Base-by-base conservation (phyloP, 2,797 vertebrate genomes). In the Petrocephalus schoutedeni region DNA sequence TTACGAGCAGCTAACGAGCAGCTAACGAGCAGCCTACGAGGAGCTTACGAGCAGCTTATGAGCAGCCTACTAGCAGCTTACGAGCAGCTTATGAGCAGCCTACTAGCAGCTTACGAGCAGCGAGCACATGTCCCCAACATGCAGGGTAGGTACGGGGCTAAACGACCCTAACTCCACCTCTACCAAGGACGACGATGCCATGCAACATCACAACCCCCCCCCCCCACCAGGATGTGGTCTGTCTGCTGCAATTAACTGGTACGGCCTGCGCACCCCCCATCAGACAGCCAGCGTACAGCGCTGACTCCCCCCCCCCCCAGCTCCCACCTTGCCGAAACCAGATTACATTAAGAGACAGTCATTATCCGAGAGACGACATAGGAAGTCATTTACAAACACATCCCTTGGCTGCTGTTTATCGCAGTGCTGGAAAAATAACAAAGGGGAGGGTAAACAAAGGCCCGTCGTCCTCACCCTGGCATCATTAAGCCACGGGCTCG, bases 361-460 rank as follows among this genome's bases (percentile, higher is more conserved):
- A 86, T 80, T 57, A 77, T 77, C 85, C n/a, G 16, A 28, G 59
- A 74, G 87, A 36, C 19, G 32, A 57, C 54, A 53, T 58, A 16
- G 54, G 51, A 86, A 85, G 21, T 86, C 61, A 88, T 88, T 80
- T 59, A 58, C 49, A 71, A 32, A 80, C 71, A 82, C 77, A 41
- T 54, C 71, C 71, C 54, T 58, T 9, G 21, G 85, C 85, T 80
- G 32, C 14, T 41, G 36, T 64, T 61, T 16, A 67, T 87, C 77
- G 58, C 41, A 19, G 56, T 54, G 54, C 4, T 19, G 67, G 56
- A 21, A 58, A 85, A 86, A 80, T 83, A 88, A 86, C 12, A 58
- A 23, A 80, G 12, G 59, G 82, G 64, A 32, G 57, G 1, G 1
- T 36, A 71, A 74, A 77, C 41, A 77, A n/a, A n/a, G 36, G 71